These are phyloP conservation scores for Zygaena filipendulae DNA, from an alignment of 2,888 invertebrate genomes.

Conservation along the genomic window DNA sequence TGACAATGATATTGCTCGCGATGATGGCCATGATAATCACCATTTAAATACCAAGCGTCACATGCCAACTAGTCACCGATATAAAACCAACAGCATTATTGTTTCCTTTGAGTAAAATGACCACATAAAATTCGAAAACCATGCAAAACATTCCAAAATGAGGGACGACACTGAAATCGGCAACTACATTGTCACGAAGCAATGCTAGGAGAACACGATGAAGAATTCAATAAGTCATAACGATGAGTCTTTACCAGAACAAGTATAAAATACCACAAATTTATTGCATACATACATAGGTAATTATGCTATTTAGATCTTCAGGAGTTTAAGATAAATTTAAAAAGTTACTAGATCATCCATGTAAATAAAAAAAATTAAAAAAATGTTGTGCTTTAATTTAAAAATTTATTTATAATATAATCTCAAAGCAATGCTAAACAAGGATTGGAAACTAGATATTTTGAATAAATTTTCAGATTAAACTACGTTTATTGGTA, in stretches of 20 bases:
- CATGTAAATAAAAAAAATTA: too few species aligned
- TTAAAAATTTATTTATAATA: too few species aligned
- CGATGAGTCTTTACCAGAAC: slow-evolving; percentile 21
- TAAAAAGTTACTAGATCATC: too few species aligned
- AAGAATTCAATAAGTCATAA: slow-evolving; percentile 17
- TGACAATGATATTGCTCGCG: slow-evolving; percentile 64
- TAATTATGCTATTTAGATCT: too few species aligned
- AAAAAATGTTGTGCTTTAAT: too few species aligned
- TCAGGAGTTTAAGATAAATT: too few species aligned
- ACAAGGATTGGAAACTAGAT: too few species aligned
- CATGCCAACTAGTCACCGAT: slow-evolving; percentile 48
- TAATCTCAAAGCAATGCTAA: too few species aligned
- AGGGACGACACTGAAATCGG: slow-evolving; percentile 52
- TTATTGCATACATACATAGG: too few species aligned
- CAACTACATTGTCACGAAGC: slow-evolving; percentile 70
- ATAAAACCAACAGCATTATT: slow-evolving; percentile 11
- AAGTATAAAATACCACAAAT: slow-evolving; percentile 1
- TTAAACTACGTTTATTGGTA: background rate
- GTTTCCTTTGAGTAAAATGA: slow-evolving; percentile 17
- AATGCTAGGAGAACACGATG: slow-evolving; percentile 34
- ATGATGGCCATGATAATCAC: slow-evolving; percentile 61
- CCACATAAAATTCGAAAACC: slow-evolving; percentile 37
- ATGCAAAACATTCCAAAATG: slow-evolving; percentile 60
- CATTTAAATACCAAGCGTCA: slow-evolving; percentile 39
- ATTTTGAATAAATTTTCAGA: background rate